These are phyloP conservation scores for Pseudeuparius sepicola DNA, from an alignment of 2,888 invertebrate species.

Conservation along the genomic window DNA sequence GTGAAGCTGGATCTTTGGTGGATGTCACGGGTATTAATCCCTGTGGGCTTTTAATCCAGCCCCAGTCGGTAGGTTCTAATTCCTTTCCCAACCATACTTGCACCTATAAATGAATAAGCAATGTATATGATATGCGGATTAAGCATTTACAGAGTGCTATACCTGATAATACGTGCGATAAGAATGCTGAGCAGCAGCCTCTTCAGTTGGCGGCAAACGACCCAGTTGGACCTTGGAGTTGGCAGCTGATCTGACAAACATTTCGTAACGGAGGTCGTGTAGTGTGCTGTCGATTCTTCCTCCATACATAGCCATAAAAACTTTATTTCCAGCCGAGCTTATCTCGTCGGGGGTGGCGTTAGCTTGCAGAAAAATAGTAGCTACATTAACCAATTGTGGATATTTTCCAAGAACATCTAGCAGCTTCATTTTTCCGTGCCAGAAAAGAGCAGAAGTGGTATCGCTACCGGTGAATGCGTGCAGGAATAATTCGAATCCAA, in stretches of 20 bases:
- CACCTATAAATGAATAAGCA: too few species aligned
- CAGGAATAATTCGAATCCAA: constrained; percentile 3
- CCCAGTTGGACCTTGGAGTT: constrained; percentile 1
- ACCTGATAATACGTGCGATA: constrained; percentile 10
- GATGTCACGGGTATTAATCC: constrained; percentile 1
- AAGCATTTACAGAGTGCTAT: too few species aligned
- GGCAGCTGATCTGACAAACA: constrained; percentile 1
- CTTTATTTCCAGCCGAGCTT: too few species aligned
- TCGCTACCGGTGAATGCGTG: constrained; percentile 9
- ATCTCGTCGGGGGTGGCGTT: constrained; percentile 2
- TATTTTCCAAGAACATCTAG: neutral
- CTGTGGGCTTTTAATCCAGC: too few species aligned
- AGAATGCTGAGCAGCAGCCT: neutral
- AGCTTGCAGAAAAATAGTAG: constrained; percentile 1
- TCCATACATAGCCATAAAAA: constrained; percentile 7
- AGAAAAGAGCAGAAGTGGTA: constrained; percentile 4
- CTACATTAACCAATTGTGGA: neutral
- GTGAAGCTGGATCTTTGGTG: constrained; percentile 7
- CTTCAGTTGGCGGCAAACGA: neutral
- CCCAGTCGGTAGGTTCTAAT: too few species aligned
- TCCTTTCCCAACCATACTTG: neutral
- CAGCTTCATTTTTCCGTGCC: constrained; percentile 5
- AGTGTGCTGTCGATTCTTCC: constrained; percentile 12
- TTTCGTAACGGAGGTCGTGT: constrained; percentile 1
- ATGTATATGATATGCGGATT: too few species aligned